Percentiles rank a stretch among this genome's conserved stretches.
Evolutionary conservation across 2,113 vertebrate species (phyloP).

Genomic region (Hydropotes inermis): DNA sequence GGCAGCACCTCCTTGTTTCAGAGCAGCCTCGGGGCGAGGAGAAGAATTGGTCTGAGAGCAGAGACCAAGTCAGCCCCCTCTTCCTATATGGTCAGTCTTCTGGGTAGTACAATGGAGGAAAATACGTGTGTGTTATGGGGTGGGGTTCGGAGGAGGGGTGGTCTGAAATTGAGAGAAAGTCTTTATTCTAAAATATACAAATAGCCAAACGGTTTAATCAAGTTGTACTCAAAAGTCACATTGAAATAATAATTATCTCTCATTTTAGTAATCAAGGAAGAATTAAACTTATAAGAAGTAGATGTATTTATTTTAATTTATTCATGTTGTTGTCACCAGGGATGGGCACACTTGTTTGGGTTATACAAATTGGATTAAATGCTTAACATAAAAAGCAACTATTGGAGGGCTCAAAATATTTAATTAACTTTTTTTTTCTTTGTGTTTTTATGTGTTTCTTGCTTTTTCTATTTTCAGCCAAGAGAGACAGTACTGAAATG

Average conservation of each 20-base stretch:
- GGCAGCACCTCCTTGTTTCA: background rate
- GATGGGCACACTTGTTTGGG: background rate
- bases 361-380: conserved; percentile 28
- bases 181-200: conserved; percentile 18
- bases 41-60: background rate
- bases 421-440: conserved; percentile 50
- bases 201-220: background rate
- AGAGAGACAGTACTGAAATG: conserved; percentile 77
- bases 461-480: conserved; percentile 65
- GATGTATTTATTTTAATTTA: conserved; percentile 34
- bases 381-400: conserved; percentile 27
- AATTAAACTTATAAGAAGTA: conserved; percentile 37
- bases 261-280: background rate
- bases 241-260: conserved; percentile 31
- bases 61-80: background rate
- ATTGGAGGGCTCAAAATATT: conserved; percentile 35
- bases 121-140: background rate
- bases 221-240: background rate
- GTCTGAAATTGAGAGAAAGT: conserved; percentile 35
- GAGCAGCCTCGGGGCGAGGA: background rate
- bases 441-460: conserved; percentile 59
- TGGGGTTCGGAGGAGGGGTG: background rate
- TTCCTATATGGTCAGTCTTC: background rate
- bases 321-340: conserved; percentile 34
- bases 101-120: background rate